Base-by-base conservation (phyloP, 1,140 invertebrate species). In the Listronotus bonariensis region DNA sequence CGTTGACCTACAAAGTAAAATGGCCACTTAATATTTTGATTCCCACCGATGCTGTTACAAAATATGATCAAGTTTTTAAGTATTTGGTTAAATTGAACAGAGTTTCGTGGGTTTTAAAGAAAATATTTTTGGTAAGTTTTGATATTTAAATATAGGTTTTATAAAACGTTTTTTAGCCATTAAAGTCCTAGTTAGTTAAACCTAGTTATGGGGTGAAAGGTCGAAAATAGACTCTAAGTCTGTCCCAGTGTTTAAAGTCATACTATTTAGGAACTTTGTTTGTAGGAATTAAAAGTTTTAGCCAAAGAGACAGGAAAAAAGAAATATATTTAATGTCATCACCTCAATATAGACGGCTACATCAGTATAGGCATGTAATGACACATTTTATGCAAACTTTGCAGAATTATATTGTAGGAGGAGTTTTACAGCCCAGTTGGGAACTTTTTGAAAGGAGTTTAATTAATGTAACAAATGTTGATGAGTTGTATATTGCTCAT, bases 1-100 rank as follows among this genome's bases (percentile, higher is more conserved):
- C 82, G 0, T 74, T 92, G n/a, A 84, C 85, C 11, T 91, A 90
- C 71, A 81, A 85, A 42, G 82, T 89, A 1, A 78, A 83, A 10
- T 92, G 90, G 90, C 90, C 91, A 0, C 72, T 92, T 0, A 92
- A 91, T 74, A 86, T 92, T 26, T 85, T 92, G 34, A 77, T 92
- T 18, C 89, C 88, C 4, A 83, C 84, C 0, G 86, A 88, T 57
- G 82, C 86, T 0, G 79, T 91, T 56, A 71, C 81, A 9, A 84
- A 89, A 68, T 92, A 92, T 72, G 84, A 84, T 1, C 85, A 85
- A 71, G 86, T 92, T 0, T 92, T 92, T 69, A 86, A 87, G 72
- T 90, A 90, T 77, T 74, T 92, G 12, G 68, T 92, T 6, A 90
- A 89, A 78, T 82, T 92, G 51, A 84, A 89, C 61, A 81, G 89